These are phyloP conservation scores for Gracilinanus agilis DNA, from an alignment of 2,113 vertebrate species.

Conservation along the genomic window DNA sequence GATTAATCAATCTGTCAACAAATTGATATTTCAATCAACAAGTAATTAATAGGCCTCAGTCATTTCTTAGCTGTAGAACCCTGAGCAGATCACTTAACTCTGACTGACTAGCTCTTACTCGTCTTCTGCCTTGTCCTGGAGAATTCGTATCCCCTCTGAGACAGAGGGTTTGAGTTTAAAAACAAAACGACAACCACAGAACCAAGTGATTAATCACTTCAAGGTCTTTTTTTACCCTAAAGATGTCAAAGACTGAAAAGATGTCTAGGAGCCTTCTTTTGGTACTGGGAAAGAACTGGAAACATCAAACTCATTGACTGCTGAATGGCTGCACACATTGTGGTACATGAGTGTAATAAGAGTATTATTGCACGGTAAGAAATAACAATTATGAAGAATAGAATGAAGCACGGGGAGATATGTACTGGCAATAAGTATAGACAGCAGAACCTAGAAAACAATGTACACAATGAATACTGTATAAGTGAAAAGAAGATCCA, in stretches of 20 bases:
- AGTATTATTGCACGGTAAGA: not conserved
- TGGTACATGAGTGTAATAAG: not conserved
- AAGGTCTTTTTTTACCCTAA: not conserved
- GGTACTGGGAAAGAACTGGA: not conserved
- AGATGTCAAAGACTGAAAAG: not conserved
- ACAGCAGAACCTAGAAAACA: not conserved
- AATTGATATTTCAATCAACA: not conserved
- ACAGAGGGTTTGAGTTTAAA: no score
- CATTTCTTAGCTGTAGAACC: no score
- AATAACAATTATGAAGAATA: not conserved
- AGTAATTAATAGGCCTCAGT: not conserved
- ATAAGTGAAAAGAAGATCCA: not conserved
- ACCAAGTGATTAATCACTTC: not conserved
- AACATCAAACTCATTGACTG: not conserved
- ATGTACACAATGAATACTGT: not conserved
- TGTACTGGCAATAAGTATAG: not conserved
- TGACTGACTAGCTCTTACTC: no score
- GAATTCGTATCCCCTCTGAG: no score
- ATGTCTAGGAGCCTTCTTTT: not conserved
- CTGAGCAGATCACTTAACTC: no score
- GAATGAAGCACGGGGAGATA: not conserved
- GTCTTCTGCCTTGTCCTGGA: no score
- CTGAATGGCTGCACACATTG: not conserved
- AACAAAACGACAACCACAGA: no score
- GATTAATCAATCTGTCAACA: not conserved